Evolutionary conservation across 2,113 vertebrate species (phyloP).

Genomic region (Formicarius rufipectus): DNA sequence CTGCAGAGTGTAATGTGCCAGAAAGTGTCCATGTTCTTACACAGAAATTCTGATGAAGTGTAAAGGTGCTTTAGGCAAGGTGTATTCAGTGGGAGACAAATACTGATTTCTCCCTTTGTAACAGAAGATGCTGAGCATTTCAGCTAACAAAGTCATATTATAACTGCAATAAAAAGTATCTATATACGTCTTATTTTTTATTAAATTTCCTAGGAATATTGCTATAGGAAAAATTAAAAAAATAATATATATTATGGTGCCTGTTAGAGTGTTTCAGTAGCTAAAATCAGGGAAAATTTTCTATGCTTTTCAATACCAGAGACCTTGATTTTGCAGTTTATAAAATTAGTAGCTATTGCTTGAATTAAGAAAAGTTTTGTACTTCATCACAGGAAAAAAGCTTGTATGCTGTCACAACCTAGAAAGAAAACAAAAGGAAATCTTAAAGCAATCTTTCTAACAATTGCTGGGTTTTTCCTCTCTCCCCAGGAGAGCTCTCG

Average conservation of each 20-base stretch:
- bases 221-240: not conserved
- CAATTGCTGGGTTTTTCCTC: not conserved
- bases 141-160: not conserved
- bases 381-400: not conserved
- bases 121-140: not conserved
- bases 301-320: not conserved
- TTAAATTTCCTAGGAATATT: not conserved
- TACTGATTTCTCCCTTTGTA: not conserved
- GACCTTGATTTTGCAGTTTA: not conserved
- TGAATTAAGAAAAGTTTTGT: not conserved
- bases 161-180: not conserved
- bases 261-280: not conserved
- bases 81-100: not conserved
- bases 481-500: constrained; percentile 82
- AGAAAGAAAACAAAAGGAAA: not conserved
- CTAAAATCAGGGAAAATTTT: not conserved
- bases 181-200: not conserved
- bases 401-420: not conserved
- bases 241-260: not conserved
- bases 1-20: not conserved
- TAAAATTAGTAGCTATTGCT: not conserved
- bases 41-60: not conserved
- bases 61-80: not conserved
- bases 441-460: not conserved
- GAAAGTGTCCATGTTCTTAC: not conserved